Conservation (phyloP, 2,113 vertebrate genomes). For the Cichladusa arquata region DNA sequence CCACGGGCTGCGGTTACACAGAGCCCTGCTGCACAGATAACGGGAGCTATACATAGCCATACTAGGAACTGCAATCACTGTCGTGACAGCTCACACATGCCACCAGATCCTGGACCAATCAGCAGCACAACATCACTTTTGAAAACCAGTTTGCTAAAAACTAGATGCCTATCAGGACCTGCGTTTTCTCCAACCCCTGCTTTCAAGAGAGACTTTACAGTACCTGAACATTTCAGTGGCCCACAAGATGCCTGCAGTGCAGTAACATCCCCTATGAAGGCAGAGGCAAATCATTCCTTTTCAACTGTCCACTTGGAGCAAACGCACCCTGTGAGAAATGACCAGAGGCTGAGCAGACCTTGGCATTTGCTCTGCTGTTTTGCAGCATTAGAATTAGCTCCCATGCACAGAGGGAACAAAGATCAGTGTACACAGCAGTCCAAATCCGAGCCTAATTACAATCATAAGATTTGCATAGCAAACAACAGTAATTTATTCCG, state of each 20-base stretch:
- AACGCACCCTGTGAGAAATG: not conserved
- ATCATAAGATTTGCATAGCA: conserved; percentile 62
- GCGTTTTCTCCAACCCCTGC: not conserved
- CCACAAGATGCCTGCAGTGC: not conserved
- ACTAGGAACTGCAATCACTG: conserved; percentile 28
- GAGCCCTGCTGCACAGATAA: conserved; percentile 47
- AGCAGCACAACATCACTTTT: not conserved
- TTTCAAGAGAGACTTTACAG: not conserved
- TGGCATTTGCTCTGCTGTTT: not conserved
- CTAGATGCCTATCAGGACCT: not conserved
- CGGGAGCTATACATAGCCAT: conserved; percentile 56
- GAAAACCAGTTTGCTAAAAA: not conserved
- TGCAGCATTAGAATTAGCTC: conserved; percentile 30
- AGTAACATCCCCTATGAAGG: fast-evolving
- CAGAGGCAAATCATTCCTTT: not conserved
- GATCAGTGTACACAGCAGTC: conserved; percentile 42
- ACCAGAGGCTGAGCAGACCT: not conserved
- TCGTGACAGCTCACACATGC: not conserved
- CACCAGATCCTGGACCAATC: not conserved
- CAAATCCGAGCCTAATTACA: conserved; percentile 63
- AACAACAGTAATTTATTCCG: conserved; percentile 40
- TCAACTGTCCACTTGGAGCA: not conserved
- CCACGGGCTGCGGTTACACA: conserved; percentile 17
- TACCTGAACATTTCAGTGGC: not conserved
- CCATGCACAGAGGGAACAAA: conserved; percentile 8